Evolutionary conservation across 2,888 invertebrate species (phyloP), one percentile per base, ranked within the genome.

Genomic region (Halictus ligatus): DNA sequence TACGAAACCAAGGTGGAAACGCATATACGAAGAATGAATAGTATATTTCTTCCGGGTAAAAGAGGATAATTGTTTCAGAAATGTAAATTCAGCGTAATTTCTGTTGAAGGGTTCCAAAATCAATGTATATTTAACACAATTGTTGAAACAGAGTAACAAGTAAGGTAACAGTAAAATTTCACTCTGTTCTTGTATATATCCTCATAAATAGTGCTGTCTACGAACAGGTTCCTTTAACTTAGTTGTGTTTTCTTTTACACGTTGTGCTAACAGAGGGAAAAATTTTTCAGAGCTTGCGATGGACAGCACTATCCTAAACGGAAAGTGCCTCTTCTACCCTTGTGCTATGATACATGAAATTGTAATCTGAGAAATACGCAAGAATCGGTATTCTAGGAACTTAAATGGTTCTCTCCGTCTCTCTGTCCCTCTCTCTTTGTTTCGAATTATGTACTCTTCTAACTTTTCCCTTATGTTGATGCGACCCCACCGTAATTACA

Each of bases 241-340:
- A 43, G 40, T 71, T 71, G 7, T 13, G 13, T 71, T 71, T 43
- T 43, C 71, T 71, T 71, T 40, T 71, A 69, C 40, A 40, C n/a
- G 3, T 43, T n/a, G 13, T 71, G 13, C 4, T 43, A 18, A 10
- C 18, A 43, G n/a, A 71, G 43, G 71, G 21, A 13, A 1, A 43
- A 12, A 71, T 40, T 71, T 71, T 40, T 69, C 43, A 71, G 71
- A 71, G 15, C 13, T 71, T 71, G 43, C 40, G 0, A n/a, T 10
- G n/a, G 71, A 71, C 71, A 71, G 71, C 71, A 71, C 71, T 71
- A 40, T 43, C n/a, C 71, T 71, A 71, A 43, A 13, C 43, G 43
- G 46, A 75, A 85, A 88, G 80, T 77, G 79, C 89, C 88, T 89
- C 89, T 90, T 91, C 84, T 89, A 91, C 82, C 83, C 85, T 72